Base-by-base conservation (phyloP, 2,888 invertebrate genomes). In the Drosophila hawaiiensis region DNA sequence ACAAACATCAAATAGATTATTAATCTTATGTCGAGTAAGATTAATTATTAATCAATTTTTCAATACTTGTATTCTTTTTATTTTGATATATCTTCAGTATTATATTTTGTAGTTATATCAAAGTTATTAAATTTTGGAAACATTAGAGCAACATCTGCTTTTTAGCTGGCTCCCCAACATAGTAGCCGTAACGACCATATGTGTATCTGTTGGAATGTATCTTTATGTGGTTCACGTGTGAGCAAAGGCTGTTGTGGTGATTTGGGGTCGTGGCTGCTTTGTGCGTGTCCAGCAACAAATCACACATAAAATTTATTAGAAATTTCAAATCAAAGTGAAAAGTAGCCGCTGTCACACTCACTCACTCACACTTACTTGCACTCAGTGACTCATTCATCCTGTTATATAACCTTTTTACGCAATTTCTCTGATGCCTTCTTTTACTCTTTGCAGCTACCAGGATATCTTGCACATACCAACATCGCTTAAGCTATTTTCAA, bases 401-500 rank as follows among this genome's bases (percentile, higher is more conserved):
- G 69, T 76, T 81, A 83, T 76, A 74, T 81, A 73, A 80, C 87
- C 82, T 74, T 84, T 88, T 88, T 91, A 83, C 82, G 78, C 80
- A 73, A 78, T 80, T 88, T 71, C 61, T 73, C 77, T 76, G 68
- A 84, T 74, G 68, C 71, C 82, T 79, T 76, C 71, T 75, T 75
- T 75, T 79, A 67, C 75, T 72, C 73, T 73, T 92, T 93, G 16
- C 93, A 95, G 95, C 62, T 93, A 96, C 88, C 94, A 95, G 71
- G 97, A 97, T 88, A 95, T 97, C 84, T 95, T 96, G 92, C 95
- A 95, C 80, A 95, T 95, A 55, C 95, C 95, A 77, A 95, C 95
- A 65, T 91, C 95, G 54, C 94, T 95, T 4, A 95, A 96, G 28
- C 95, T 96, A 88, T 98, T 97, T 93, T 96, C 96, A 86, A 97